Base-by-base conservation (phyloP, 2,888 invertebrate genomes). In the Platycnemis pennipes region DNA sequence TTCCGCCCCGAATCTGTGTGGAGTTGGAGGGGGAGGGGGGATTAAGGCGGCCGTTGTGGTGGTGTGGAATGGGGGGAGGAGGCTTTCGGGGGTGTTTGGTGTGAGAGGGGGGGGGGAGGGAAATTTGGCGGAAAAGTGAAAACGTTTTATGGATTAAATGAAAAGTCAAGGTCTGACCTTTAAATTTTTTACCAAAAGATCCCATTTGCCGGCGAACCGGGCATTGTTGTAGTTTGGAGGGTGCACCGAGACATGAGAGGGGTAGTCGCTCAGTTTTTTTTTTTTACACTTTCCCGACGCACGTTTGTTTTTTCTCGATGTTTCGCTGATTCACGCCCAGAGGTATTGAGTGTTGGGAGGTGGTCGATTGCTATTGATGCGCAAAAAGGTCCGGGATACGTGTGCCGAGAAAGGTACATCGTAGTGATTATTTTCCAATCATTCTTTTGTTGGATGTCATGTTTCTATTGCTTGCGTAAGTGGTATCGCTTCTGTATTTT, bases 71-170 rank as follows among this genome's bases (percentile, higher is more conserved):
- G 63, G n/a, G 63, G 63, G 8, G 53, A 11, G 53, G 8, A 11
- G 53, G 7, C 53, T 2, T 53, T 53, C 16, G 13, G 8, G 53
- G 11, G 4, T 11, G 53, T 53, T 13, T 53, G 53, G 11, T 53
- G 42, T 44, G 44, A 86, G 86, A n/a, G 5, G 46, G 87, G 87
- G 42, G 19, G 44, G 44, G 86, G 46, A 19, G 46, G 87, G 87
- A 87, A 87, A 87, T 87, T 87, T 87, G 87, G 87, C 87, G 22
- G 87, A 87, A 87, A 87, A 87, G 87, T 87, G 44, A 87, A 87
- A 87, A 87, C 87, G 44, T 44, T 87, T 86, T 45, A 77, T 87
- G 44, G 46, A 87, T 87, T 46, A 45, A 87, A 87, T 46, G 87
- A 87, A 87, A 26, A 45, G 45, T 87, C 45, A 87, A 87, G 87